These are phyloP conservation scores for Elmis aenea DNA, from an alignment of 2,888 invertebrate genomes.

Conservation along the genomic window DNA sequence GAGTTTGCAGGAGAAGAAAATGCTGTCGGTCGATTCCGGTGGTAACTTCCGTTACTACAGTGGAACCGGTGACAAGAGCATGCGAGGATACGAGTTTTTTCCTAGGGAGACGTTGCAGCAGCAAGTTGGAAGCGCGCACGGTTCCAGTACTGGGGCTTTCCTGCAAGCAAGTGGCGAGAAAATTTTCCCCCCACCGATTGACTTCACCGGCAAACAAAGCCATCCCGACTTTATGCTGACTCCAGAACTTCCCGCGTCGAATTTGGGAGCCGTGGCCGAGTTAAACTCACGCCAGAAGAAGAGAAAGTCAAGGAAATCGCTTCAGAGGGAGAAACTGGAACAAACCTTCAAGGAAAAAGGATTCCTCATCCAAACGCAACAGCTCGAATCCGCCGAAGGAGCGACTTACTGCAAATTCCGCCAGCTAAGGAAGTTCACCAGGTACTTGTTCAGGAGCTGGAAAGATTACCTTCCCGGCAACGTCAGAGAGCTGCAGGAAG, in stretches of 20 bases:
- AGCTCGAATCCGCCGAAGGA: conserved; percentile 86
- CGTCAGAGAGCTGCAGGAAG: conserved; percentile 39
- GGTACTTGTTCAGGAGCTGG: conserved; percentile 89
- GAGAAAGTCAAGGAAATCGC: conserved; percentile 73
- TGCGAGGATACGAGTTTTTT: conserved; percentile 71
- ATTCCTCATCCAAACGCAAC: conserved; percentile 88
- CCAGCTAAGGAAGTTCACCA: conserved; percentile 83
- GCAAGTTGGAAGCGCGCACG: conserved; percentile 51
- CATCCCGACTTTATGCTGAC: conserved; percentile 39
- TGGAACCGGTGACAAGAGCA: conserved; percentile 77
- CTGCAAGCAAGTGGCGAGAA: conserved; percentile 53
- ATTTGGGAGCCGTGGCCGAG: conserved; percentile 28
- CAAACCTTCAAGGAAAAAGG: conserved; percentile 91
- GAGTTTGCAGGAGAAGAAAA: conserved; percentile 84
- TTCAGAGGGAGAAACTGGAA: conserved; percentile 82
- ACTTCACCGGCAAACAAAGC: conserved; percentile 35
- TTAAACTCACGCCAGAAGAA: conserved; percentile 51
- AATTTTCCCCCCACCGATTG: conserved; percentile 43
- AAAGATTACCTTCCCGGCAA: conserved; percentile 82
- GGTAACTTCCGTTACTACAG: conserved; percentile 83
- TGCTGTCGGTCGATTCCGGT: conserved; percentile 83
- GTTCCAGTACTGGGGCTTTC: conserved; percentile 51
- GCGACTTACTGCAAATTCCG: conserved; percentile 92
- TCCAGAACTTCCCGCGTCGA: conserved; percentile 35
- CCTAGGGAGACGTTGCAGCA: conserved; percentile 67